These are phyloP conservation scores for Hetaerina americana DNA, from an alignment of 1,140 invertebrate species.

Conservation along the genomic window DNA sequence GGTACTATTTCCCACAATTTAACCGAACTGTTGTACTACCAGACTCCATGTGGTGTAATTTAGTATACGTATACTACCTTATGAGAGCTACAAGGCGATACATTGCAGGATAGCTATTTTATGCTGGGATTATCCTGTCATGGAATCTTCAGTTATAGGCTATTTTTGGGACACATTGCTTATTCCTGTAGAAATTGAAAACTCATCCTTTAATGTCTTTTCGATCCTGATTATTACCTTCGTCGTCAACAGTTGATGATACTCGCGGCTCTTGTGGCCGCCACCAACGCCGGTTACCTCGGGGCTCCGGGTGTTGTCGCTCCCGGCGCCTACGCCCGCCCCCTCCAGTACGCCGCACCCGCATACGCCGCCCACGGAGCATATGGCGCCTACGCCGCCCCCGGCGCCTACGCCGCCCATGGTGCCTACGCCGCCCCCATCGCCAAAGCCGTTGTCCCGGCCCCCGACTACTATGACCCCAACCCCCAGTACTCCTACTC, in stretches of 20 bases:
- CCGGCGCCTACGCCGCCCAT: background rate
- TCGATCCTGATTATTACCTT: too few relatives aligned
- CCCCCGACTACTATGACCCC: constrained; percentile 14
- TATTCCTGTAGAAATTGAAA: too few relatives aligned
- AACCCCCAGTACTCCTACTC: constrained; percentile 20
- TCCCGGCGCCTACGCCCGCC: background rate
- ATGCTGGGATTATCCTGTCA: too few relatives aligned
- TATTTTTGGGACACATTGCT: too few relatives aligned
- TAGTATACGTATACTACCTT: too few relatives aligned
- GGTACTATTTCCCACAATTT: too few relatives aligned
- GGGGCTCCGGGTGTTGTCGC: background rate
- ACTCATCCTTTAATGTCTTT: too few relatives aligned
- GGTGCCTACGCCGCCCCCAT: background rate
- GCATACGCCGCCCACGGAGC: background rate
- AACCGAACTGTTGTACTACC: too few relatives aligned
- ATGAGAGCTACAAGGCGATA: too few relatives aligned
- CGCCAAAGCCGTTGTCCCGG: constrained; percentile 15
- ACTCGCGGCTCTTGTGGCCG: background rate
- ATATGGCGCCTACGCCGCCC: background rate
- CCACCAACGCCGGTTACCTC: background rate
- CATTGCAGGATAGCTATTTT: too few relatives aligned
- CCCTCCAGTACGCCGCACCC: background rate
- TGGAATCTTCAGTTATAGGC: too few relatives aligned
- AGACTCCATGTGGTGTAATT: too few relatives aligned
- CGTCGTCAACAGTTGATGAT: constrained; percentile 7